These are phyloP conservation scores for Rhabdornis inornatus DNA, from an alignment of 2,113 vertebrate species.

Conservation along the genomic window DNA sequence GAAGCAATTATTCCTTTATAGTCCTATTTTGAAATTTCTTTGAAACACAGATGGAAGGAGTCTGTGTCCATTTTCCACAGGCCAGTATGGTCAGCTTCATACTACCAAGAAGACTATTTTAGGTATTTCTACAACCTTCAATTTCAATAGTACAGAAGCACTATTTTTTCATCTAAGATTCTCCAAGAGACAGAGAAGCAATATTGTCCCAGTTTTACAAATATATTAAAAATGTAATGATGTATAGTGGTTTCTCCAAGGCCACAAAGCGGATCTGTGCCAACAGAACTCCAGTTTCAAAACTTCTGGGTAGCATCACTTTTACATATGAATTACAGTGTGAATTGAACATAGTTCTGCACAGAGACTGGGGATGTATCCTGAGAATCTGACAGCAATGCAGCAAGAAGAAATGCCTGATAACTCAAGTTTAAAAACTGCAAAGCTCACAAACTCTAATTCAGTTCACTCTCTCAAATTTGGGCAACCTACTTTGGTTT, in stretches of 20 bases:
- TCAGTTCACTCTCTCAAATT: neutral
- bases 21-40: neutral
- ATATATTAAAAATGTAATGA: neutral
- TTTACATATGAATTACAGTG: neutral
- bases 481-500: conserved; percentile 22
- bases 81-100: neutral
- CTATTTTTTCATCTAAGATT: neutral
- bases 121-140: neutral
- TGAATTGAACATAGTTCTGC: neutral
- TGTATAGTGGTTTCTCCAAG: neutral
- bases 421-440: conserved; percentile 9
- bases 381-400: neutral
- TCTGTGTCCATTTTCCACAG: neutral
- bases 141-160: neutral
- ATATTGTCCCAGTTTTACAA: neutral
- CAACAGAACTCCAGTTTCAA: neutral
- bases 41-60: neutral
- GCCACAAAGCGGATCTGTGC: neutral
- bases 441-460: neutral
- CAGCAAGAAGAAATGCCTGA: neutral
- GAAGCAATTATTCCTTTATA: neutral
- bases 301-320: neutral
- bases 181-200: neutral
- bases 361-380: neutral
- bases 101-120: neutral